A percentile compares a stretch with the other conserved stretches of the same genome.
phyloP scores from a whole-genome alignment of 2,888 invertebrate species.

The Cantharis rustica region DNA sequence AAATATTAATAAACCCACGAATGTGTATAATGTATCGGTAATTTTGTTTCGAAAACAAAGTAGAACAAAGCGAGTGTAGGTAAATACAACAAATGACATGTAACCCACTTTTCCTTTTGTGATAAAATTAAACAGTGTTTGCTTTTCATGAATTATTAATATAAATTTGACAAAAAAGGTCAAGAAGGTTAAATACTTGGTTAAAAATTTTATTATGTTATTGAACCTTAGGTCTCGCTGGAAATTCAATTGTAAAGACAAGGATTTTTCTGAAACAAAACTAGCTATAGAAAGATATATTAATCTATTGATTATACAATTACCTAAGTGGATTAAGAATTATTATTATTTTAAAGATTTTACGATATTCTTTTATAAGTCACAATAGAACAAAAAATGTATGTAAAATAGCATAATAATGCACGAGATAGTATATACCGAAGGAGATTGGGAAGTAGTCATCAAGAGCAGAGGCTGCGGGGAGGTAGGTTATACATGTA shows the following conservation, averaged over 20 bases:
- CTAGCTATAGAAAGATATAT: too few species aligned
- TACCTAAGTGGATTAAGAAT: too few species aligned
- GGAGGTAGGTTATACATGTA: too few species aligned
- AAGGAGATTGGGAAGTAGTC: too few species aligned
- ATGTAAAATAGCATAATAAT: too few species aligned
- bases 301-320: too few species aligned
- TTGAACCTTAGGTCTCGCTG: slow-evolving; percentile 2
- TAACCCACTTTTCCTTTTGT: slow-evolving; percentile 16
- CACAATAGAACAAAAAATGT: too few species aligned
- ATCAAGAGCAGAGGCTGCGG: too few species aligned
- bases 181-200: slow-evolving; percentile 13
- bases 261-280: background rate
- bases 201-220: slow-evolving; percentile 13
- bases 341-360: too few species aligned
- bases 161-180: slow-evolving; percentile 24
- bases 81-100: slow-evolving; percentile 3
- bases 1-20: background rate
- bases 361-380: too few species aligned
- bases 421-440: too few species aligned
- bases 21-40: background rate
- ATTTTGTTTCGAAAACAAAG: background rate
- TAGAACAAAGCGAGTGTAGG: slow-evolving; percentile 4
- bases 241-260: background rate
- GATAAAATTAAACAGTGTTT: slow-evolving; percentile 7
- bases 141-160: slow-evolving; percentile 23